Conservation (phyloP, 2,888 invertebrate species). For the Halictus ligatus region DNA sequence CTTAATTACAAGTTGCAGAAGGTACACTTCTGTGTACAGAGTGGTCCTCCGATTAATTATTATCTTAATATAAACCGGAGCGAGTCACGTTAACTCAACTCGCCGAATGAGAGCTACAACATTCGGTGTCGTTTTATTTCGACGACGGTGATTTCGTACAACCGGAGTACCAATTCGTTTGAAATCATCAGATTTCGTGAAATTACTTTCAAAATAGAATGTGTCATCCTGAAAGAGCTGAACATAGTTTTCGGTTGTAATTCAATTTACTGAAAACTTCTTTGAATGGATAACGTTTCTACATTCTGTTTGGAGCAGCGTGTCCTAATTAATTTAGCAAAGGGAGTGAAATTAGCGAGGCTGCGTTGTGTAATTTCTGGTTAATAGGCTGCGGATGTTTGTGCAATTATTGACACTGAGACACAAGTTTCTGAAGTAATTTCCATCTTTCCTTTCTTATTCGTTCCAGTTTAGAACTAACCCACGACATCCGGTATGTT, state of each 20-base stretch:
- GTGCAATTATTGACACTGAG: not conserved
- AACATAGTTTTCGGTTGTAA: not conserved
- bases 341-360: not conserved
- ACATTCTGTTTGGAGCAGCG: not conserved
- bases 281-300: not conserved
- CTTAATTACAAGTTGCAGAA: slow-evolving; percentile 19
- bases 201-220: not conserved
- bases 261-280: not conserved
- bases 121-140: not conserved
- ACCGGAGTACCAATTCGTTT: not conserved
- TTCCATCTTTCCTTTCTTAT: not conserved
- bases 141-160: not conserved
- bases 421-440: not conserved
- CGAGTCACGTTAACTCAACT: not conserved
- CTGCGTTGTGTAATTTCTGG: not conserved
- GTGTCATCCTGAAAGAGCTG: not conserved
- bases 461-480: not conserved
- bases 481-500: too few species aligned
- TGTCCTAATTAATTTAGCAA: not conserved
- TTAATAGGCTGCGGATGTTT: not conserved
- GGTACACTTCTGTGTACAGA: slow-evolving; percentile 1
- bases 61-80: not conserved
- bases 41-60: not conserved
- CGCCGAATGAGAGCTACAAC: not conserved
- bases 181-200: not conserved